phyloP scores from a whole-genome alignment of 2,888 invertebrate genomes.

The Agriotes lineatus region DNA sequence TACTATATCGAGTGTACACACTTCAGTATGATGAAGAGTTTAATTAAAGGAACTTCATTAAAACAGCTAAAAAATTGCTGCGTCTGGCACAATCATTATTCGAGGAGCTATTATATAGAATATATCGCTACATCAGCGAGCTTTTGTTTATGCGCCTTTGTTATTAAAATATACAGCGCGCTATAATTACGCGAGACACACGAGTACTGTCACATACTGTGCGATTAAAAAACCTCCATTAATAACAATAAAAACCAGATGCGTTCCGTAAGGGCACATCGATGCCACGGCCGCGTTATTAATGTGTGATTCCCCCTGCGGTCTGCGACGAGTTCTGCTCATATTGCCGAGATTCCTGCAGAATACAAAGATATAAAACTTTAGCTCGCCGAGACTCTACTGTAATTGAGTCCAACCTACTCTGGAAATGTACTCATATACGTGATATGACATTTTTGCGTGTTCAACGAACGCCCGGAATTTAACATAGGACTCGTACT shows the following conservation, averaged over 20 bases:
- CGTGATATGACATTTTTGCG: constrained; percentile 50
- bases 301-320: constrained; percentile 50
- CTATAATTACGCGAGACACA: constrained; percentile 48
- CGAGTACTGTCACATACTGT: constrained; percentile 42
- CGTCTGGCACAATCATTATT: constrained; percentile 42
- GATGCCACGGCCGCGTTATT: constrained; percentile 45
- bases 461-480: constrained; percentile 44
- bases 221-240: constrained; percentile 50
- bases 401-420: constrained; percentile 53
- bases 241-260: constrained; percentile 45
- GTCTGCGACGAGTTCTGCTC: constrained; percentile 45
- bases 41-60: constrained; percentile 40
- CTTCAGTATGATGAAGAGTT: constrained; percentile 34
- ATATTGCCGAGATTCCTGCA: constrained; percentile 50
- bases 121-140: constrained; percentile 45
- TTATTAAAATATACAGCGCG: constrained; percentile 50
- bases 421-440: constrained; percentile 45
- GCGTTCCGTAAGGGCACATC: constrained; percentile 47
- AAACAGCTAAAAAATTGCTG: constrained; percentile 41
- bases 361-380: constrained; percentile 53
- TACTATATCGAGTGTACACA: constrained; percentile 26
- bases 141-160: constrained; percentile 44
- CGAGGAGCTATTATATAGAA: constrained; percentile 34
- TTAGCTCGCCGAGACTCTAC: constrained; percentile 35
- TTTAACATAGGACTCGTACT: constrained; percentile 17